These are phyloP conservation scores for Hemithea aestivaria DNA, from an alignment of 2,888 invertebrate genomes.

Conservation along the genomic window DNA sequence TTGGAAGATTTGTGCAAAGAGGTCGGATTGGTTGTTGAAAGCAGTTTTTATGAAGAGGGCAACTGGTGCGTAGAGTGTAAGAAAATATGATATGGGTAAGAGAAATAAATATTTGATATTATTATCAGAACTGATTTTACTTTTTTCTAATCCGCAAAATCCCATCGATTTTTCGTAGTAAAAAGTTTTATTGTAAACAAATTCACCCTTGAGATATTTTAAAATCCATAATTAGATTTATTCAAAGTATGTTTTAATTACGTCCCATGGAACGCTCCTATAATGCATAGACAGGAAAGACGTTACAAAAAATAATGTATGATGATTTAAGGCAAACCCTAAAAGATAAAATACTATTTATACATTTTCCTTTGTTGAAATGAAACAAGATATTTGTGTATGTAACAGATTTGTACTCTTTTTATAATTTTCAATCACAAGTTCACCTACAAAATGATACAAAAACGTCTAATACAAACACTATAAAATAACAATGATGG, in stretches of 20 bases:
- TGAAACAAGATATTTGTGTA: slow-evolving; percentile 21
- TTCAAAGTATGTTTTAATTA: too few relatives aligned
- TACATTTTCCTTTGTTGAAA: not conserved
- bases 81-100: slow-evolving; percentile 63
- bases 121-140: too few relatives aligned
- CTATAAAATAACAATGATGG: slow-evolving; percentile 32
- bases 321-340: too few relatives aligned
- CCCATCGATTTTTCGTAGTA: too few relatives aligned
- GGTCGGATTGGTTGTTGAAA: slow-evolving; percentile 76
- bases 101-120: slow-evolving; percentile 2
- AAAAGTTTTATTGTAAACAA: too few relatives aligned
- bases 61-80: slow-evolving; percentile 94
- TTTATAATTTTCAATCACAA: slow-evolving; percentile 38
- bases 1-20: slow-evolving; percentile 82
- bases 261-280: too few relatives aligned
- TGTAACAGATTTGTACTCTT: slow-evolving; percentile 52
- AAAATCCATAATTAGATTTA: too few relatives aligned
- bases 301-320: too few relatives aligned
- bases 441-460: slow-evolving; percentile 51
- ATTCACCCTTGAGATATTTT: too few relatives aligned
- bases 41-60: slow-evolving; percentile 95
- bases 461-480: slow-evolving; percentile 44
- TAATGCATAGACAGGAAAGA: too few relatives aligned
- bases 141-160: too few relatives aligned
- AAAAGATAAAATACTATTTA: too few relatives aligned